Conservation (phyloP, 2,888 invertebrate species). For the Achlya flavicornis region DNA sequence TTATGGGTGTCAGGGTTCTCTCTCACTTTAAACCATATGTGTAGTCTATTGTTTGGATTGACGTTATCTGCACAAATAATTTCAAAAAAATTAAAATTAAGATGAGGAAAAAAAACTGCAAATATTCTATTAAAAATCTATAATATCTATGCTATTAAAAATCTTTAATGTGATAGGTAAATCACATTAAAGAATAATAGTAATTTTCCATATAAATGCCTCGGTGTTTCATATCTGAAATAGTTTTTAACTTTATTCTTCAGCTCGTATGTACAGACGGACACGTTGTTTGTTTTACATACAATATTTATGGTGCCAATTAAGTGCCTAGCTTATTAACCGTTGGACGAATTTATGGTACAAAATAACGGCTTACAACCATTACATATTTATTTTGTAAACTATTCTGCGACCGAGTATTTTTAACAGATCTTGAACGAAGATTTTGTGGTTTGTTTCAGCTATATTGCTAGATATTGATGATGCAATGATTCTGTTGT, state of each 20-base stretch:
- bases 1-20: too few relatives aligned
- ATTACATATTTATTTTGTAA: constrained; percentile 56
- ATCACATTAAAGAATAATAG: too few relatives aligned
- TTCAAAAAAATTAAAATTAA: too few relatives aligned
- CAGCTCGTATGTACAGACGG: constrained; percentile 45
- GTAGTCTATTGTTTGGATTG: too few relatives aligned
- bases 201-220: not conserved
- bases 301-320: constrained; percentile 74
- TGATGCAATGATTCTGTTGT: not conserved
- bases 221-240: not conserved
- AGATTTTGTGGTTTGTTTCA: constrained; percentile 28
- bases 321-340: constrained; percentile 74
- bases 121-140: too few relatives aligned
- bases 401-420: constrained; percentile 54
- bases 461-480: constrained; percentile 15
- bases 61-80: too few relatives aligned
- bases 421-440: constrained; percentile 34
- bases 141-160: too few relatives aligned
- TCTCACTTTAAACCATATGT: too few relatives aligned
- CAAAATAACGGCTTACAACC: constrained; percentile 51
- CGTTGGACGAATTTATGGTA: constrained; percentile 63
- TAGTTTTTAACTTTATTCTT: constrained; percentile 34
- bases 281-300: constrained; percentile 73
- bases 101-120: too few relatives aligned
- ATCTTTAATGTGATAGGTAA: too few relatives aligned